These are phyloP conservation scores for Fopius arisanus DNA, from an alignment of 1,140 invertebrate species.

Conservation along the genomic window DNA sequence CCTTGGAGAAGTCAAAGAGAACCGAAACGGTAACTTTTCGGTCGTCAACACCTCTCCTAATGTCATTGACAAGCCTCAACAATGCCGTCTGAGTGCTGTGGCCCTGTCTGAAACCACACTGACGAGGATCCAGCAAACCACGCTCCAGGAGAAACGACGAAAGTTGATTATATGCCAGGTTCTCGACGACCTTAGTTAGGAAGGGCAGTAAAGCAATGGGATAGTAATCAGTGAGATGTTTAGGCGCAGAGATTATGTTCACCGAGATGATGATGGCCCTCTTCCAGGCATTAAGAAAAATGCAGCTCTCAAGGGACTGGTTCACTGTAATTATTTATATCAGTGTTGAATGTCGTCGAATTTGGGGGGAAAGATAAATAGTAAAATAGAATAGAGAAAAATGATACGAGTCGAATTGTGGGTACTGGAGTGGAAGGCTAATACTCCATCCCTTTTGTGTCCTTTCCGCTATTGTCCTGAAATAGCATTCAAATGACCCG, in stretches of 20 bases:
- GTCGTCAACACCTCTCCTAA: conserved; percentile 23
- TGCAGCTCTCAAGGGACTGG: too few species aligned
- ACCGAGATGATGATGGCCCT: not conserved
- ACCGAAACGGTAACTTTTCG: conserved; percentile 25
- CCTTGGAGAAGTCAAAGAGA: conserved; percentile 39
- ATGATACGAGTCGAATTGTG: not conserved
- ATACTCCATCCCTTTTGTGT: conserved; percentile 11
- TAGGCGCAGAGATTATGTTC: not conserved
- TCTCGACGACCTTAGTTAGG: not conserved
- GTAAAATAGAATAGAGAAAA: not conserved
- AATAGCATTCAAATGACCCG: conserved; percentile 1
- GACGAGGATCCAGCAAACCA: not conserved
- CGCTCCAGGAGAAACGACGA: not conserved
- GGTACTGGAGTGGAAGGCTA: not conserved
- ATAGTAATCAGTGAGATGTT: not conserved
- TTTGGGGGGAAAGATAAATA: too few species aligned
- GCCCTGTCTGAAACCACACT: conserved; percentile 26
- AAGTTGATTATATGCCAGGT: not conserved
- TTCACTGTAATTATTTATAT: too few species aligned
- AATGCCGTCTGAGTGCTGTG: conserved; percentile 32
- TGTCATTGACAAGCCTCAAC: conserved; percentile 25
- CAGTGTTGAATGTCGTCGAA: too few species aligned
- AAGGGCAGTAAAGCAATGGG: not conserved
- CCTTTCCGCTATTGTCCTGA: conserved; percentile 2
- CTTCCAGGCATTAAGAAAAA: not conserved